Conservation (phyloP, 37 sponge, comb jelly and placozoan species). For the Aphrocallistes beatrix region DNA sequence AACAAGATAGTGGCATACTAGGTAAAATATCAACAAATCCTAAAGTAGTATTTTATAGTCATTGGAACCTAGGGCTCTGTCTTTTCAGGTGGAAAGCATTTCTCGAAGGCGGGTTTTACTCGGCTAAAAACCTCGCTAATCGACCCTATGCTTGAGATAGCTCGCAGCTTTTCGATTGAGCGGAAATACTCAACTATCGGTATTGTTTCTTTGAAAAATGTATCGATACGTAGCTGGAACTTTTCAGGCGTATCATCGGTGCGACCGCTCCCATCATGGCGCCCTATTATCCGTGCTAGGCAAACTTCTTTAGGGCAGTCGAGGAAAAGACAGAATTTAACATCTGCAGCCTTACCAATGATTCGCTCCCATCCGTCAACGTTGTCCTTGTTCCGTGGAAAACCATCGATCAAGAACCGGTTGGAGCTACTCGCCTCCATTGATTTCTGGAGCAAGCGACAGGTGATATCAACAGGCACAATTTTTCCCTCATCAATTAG, state of each 20-base stretch:
- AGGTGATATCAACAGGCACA: constrained; percentile 91
- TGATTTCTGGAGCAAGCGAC: constrained; percentile 57
- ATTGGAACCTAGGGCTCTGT: not conserved
- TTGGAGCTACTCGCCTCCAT: constrained; percentile 42
- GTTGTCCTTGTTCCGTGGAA: constrained; percentile 83
- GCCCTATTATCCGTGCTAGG: not conserved
- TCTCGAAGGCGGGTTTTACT: constrained; percentile 22
- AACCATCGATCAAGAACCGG: constrained; percentile 88
- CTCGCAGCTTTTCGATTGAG: not conserved
- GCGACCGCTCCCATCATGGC: not conserved
- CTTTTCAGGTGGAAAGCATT: not conserved
- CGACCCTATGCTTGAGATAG: not conserved
- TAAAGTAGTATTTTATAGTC: too few relatives aligned
- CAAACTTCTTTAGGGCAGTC: constrained; percentile 75
- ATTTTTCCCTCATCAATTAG: constrained; percentile 77
- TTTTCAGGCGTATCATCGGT: not conserved
- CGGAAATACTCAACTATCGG: not conserved
- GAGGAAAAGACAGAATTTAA: constrained; percentile 79
- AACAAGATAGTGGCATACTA: too few relatives aligned
- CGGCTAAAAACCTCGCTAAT: constrained; percentile 39
- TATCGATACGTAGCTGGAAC: not conserved
- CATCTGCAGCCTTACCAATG: constrained; percentile 34
- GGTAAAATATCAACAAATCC: too few relatives aligned
- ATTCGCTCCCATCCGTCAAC: constrained; percentile 75
- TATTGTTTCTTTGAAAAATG: not conserved